Evolutionary conservation across 2,888 invertebrate species (phyloP).

Genomic region (Drosophila fungiperda): DNA sequence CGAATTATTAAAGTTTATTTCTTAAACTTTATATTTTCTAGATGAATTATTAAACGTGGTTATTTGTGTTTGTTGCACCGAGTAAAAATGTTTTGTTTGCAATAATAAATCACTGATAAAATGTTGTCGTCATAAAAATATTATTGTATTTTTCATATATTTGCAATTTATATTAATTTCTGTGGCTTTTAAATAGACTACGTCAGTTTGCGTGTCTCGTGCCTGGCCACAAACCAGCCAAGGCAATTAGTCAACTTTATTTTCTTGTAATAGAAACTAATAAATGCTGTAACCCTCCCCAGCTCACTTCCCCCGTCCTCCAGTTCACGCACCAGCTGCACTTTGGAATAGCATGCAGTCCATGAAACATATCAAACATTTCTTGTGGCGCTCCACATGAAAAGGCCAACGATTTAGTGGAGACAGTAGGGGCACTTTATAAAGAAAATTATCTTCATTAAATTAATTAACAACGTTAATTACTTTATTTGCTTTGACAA

Average conservation of each 20-base stretch:
- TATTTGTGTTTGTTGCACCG: conserved; percentile 8
- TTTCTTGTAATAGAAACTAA: conserved; percentile 64
- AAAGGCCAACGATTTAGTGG: conserved; percentile 19
- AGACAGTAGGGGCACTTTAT: conserved; percentile 15
- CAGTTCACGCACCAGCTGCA: neutral
- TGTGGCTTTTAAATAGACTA: conserved; percentile 20
- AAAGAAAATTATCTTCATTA: conserved; percentile 65
- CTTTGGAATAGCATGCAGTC: conserved; percentile 31
- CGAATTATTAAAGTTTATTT: neutral
- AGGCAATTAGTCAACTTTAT: conserved; percentile 55
- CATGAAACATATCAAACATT: conserved; percentile 37
- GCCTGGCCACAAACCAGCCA: conserved; percentile 46
- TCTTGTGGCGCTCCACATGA: conserved; percentile 16
- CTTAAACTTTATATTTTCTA: neutral
- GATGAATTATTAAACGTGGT: conserved; percentile 36
- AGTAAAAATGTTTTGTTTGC: conserved; percentile 21
- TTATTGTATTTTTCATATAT: conserved; percentile 43
- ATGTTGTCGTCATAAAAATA: conserved; percentile 23
- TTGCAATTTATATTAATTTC: conserved; percentile 59
- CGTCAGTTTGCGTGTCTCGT: conserved; percentile 46
- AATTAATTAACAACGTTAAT: conserved; percentile 55
- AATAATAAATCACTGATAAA: conserved; percentile 68
- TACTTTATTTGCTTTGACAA: conserved; percentile 62
- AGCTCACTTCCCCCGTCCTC: neutral
- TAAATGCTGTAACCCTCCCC: conserved; percentile 5